phyloP scores from a whole-genome alignment of 2,797 vertebrate species.

The Champsocephalus gunnari region DNA sequence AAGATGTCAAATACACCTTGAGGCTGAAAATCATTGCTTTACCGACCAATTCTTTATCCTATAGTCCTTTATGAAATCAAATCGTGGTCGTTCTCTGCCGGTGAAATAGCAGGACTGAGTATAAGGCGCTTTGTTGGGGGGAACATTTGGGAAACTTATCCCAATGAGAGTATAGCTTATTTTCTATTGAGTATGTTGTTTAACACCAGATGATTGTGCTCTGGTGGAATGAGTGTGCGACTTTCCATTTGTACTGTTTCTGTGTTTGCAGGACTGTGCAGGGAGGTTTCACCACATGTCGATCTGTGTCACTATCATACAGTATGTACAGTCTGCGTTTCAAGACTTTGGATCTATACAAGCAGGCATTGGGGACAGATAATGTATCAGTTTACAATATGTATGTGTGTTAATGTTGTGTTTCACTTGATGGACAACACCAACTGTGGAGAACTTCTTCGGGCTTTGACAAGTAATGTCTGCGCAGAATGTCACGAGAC shows the following conservation, averaged over 20 bases:
- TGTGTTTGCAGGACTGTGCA: slow-evolving; percentile 57
- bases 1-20: slow-evolving; percentile 50
- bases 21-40: slow-evolving; percentile 38
- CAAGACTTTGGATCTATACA: slow-evolving; percentile 24
- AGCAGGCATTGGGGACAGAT: slow-evolving; percentile 6
- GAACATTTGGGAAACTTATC: slow-evolving; percentile 23
- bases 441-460: background rate
- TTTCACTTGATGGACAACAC: slow-evolving; percentile 23
- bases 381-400: slow-evolving; percentile 12
- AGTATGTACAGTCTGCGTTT: slow-evolving; percentile 68
- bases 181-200: slow-evolving; percentile 19
- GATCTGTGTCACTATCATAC: slow-evolving; percentile 55
- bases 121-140: slow-evolving; percentile 78
- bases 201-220: slow-evolving; percentile 32
- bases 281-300: slow-evolving; percentile 43
- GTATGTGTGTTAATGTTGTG: slow-evolving; percentile 8
- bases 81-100: slow-evolving; percentile 65
- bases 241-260: slow-evolving; percentile 45
- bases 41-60: slow-evolving; percentile 58
- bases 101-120: slow-evolving; percentile 63
- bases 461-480: slow-evolving; percentile 29
- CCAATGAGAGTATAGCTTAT: slow-evolving; percentile 41
- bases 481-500: slow-evolving; percentile 18
- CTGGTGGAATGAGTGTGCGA: slow-evolving; percentile 38
- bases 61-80: slow-evolving; percentile 50